Conservation (phyloP, 2,797 vertebrate species). For the Microctenopoma steveboyesi region DNA sequence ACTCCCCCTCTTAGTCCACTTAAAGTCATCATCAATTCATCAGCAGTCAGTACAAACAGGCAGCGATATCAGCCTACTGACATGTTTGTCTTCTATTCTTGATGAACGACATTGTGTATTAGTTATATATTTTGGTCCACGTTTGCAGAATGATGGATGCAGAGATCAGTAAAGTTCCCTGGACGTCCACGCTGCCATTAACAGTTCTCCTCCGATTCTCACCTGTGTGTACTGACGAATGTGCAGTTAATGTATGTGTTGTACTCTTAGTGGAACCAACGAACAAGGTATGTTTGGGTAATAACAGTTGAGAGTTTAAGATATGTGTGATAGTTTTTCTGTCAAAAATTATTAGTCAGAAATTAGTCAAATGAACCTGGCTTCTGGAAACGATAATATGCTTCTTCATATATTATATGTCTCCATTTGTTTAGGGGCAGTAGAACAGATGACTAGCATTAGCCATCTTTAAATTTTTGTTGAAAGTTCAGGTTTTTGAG, state of each 20-base stretch:
- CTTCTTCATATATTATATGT: not conserved
- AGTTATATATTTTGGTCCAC: not conserved
- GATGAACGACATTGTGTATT: not conserved
- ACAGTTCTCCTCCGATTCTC: no score
- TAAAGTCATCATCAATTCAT: slow-evolving; percentile 57
- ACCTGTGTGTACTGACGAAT: no score
- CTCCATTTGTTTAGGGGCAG: not conserved
- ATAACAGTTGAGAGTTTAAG: not conserved
- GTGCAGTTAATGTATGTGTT: no score
- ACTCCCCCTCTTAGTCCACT: slow-evolving; percentile 51
- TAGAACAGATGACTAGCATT: not conserved
- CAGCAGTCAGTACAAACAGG: slow-evolving; percentile 35
- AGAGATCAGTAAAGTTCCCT: not conserved
- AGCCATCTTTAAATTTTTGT: not conserved
- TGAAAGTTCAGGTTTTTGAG: not conserved
- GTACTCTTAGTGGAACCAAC: no score
- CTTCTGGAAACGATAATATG: not conserved
- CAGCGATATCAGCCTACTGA: slow-evolving; percentile 16
- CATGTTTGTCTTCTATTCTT: not conserved
- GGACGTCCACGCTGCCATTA: no score
- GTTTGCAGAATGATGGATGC: not conserved
- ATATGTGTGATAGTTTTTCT: not conserved
- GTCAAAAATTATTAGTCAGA: not conserved
- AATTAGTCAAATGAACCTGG: not conserved
- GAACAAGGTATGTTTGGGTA: not conserved